Evolutionary conservation across 2,113 vertebrate species (phyloP).

Genomic region (Athene noctua): DNA sequence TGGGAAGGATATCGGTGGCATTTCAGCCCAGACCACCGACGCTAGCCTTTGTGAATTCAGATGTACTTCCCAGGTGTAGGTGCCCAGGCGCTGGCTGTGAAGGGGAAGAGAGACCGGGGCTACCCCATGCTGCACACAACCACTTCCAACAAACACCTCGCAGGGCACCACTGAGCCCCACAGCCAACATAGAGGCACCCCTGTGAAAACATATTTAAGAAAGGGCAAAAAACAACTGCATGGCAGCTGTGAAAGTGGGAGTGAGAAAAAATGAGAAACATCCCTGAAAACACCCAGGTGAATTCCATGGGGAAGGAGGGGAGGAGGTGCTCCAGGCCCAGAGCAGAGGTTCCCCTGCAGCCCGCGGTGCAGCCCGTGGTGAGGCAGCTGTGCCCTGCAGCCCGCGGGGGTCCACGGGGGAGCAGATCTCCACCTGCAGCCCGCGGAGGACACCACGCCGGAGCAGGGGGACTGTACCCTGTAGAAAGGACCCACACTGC

Average conservation of each 20-base stretch:
- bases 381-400: not conserved
- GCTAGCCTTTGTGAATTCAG: not conserved
- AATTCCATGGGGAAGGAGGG: not conserved
- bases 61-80: fast-evolving
- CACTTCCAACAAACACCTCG: not conserved
- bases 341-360: not conserved
- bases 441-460: not conserved
- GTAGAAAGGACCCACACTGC: fast-evolving
- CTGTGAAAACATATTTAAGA: not conserved
- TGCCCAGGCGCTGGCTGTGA: not conserved
- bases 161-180: too few species aligned
- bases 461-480: not conserved
- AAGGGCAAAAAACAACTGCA: not conserved
- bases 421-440: not conserved
- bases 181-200: too few species aligned
- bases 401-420: not conserved
- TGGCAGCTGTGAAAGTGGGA: not conserved
- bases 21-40: not conserved
- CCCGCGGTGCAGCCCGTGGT: not conserved
- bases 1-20: not conserved
- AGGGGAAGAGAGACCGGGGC: not conserved
- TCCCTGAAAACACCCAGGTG: not conserved
- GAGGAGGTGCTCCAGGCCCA: not conserved
- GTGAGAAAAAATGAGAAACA: not conserved
- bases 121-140: fast-evolving